Percentiles rank a stretch among this genome's conserved stretches.
These are phyloP conservation scores for Gryllus bimaculatus DNA, from an alignment of 1,140 invertebrate species.

Conservation along the genomic window DNA sequence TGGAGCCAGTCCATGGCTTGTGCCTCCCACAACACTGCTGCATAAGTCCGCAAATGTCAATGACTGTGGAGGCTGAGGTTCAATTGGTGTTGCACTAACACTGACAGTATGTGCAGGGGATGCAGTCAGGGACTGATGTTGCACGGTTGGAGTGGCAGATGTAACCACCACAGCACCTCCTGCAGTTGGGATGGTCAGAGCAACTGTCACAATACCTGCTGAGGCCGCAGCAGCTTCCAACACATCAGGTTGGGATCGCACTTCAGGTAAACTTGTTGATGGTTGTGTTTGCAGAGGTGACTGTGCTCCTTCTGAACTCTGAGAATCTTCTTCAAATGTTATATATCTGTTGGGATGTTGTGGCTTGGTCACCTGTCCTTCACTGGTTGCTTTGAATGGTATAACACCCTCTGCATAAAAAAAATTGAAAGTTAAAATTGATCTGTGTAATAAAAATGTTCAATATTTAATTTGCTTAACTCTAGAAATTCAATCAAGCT, in stretches of 20 bases:
- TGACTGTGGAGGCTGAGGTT: slow-evolving; percentile 31
- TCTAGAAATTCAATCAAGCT: background rate
- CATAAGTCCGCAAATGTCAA: slow-evolving; percentile 51
- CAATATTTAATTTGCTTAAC: background rate
- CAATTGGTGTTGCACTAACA: slow-evolving; percentile 33
- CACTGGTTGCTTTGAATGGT: slow-evolving; percentile 83
- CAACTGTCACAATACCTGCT: slow-evolving; percentile 54
- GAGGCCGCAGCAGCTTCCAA: slow-evolving; percentile 52
- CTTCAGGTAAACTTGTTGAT: slow-evolving; percentile 8
- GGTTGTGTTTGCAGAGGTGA: slow-evolving; percentile 25
- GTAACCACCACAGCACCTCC: slow-evolving; percentile 45
- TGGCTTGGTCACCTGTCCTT: slow-evolving; percentile 71
- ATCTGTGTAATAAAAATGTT: background rate
- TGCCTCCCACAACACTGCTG: slow-evolving; percentile 42
- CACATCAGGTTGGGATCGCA: slow-evolving; percentile 35
- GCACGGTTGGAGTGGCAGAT: slow-evolving; percentile 34
- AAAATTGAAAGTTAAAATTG: background rate
- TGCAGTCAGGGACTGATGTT: background rate
- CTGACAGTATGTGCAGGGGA: slow-evolving; percentile 29
- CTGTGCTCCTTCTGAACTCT: slow-evolving; percentile 53
- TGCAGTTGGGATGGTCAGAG: slow-evolving; percentile 46
- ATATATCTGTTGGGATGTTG: slow-evolving; percentile 75
- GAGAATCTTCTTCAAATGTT: slow-evolving; percentile 78
- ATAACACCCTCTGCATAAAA: slow-evolving; percentile 66
- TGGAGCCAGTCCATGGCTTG: slow-evolving; percentile 32